A percentile compares a stretch with the other conserved stretches of the same genome.
phyloP scores from a whole-genome alignment of 2,888 invertebrate genomes.

The Agrochola lychnidis region DNA sequence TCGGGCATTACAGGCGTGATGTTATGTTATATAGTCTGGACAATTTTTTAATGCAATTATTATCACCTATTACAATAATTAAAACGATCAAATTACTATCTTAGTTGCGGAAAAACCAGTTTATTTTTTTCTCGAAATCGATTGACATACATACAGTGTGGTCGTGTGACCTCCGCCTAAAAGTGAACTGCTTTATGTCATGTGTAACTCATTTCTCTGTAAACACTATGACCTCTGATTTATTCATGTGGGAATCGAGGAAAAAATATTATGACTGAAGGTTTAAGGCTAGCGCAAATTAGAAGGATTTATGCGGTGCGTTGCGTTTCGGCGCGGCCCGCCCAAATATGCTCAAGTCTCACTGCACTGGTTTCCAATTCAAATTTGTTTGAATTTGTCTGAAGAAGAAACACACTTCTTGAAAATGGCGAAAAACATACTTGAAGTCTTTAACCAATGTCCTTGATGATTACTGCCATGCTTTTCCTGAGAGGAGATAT shows the following conservation, averaged over 20 bases:
- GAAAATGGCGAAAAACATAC: not conserved
- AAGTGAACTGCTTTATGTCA: slow-evolving; percentile 31
- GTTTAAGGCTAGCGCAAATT: not conserved
- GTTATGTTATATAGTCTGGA: not conserved
- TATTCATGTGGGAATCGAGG: slow-evolving; percentile 24
- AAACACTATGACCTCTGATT: slow-evolving; percentile 49
- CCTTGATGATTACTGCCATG: not conserved
- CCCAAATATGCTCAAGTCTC: too few species aligned
- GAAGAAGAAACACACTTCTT: too few species aligned
- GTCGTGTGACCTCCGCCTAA: slow-evolving; percentile 61
- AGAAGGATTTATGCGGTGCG: too few species aligned
- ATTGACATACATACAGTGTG: slow-evolving; percentile 71
- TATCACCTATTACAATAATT: not conserved
- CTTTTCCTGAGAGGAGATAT: not conserved
- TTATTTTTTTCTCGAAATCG: slow-evolving; percentile 67
- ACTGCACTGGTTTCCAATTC: too few species aligned
- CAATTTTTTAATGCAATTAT: not conserved
- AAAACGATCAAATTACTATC: slow-evolving; percentile 6
- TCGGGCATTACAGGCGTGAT: not conserved
- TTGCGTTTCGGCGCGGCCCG: too few species aligned
- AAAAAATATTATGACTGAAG: not conserved
- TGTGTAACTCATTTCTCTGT: slow-evolving; percentile 40
- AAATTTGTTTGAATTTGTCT: too few species aligned
- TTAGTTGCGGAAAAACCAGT: slow-evolving; percentile 65
- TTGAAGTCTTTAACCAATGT: not conserved